Evolutionary conservation across 2,888 invertebrate species (phyloP), one percentile per base, ranked within the genome.

Genomic region (Drosophila subsilvestris): DNA sequence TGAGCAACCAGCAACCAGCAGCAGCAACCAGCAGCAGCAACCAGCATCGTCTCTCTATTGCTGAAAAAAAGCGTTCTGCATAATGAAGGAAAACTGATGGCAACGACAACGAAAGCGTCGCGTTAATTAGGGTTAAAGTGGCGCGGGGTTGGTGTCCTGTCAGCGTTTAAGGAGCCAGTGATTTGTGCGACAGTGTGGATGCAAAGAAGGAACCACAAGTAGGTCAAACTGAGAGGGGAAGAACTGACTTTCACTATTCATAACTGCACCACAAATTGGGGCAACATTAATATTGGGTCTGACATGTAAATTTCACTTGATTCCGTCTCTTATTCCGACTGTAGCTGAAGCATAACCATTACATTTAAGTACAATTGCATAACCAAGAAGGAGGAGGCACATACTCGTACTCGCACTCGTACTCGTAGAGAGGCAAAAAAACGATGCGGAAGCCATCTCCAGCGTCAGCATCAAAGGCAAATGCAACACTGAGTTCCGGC

Each of bases 291-390:
- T 50, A 65, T 43, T 12, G 53, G 54, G 48, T 29, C 18, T 44
- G 25, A 43, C 42, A 69, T 69, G 68, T 55, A 75, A 67, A 76
- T 67, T 61, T 69, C 63, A 54, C 57, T 63, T 25, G 51, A 60
- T 70, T 60, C 57, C 43, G 67, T 63, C 71, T 55, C 56, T 78
- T 66, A 70, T 67, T 60, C 53, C 55, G 63, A 47, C 67, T 63
- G 48, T 56, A 66, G 66, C 75, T 70, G 67, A 61, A 76, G 76
- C 86, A 83, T 82, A 76, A 78, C 76, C 82, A 82, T 85, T 76
- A 76, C 76, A 75, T 83, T 86, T 82, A 80, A 83, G 83, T 82
- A 83, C 79, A 76, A 82, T 76, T 75, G 83, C 82, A 82, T 82
- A 82, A 74, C 80, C 73, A 81, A 65, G 51, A 60, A 60, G 37